Evolutionary conservation across 2,113 vertebrate genomes (phyloP).

Genomic region (Elephas maximus): DNA sequence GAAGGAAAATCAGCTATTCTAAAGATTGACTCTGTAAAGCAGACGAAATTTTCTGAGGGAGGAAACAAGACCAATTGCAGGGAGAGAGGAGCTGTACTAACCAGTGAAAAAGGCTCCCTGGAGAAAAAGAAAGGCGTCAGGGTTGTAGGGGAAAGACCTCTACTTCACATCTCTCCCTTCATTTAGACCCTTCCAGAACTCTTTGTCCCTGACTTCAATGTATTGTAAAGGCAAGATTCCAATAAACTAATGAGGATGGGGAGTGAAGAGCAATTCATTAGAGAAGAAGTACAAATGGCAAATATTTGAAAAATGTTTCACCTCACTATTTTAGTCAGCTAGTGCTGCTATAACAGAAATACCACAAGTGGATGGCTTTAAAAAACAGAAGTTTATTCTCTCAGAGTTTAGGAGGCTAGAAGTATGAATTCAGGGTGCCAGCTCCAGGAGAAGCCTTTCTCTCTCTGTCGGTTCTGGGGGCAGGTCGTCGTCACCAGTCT

Average conservation of each 20-base stretch:
- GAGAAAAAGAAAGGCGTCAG: neutral
- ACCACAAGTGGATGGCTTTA: too few species aligned
- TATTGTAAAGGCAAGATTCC: neutral
- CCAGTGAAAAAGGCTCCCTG: neutral
- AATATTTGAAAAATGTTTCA: neutral
- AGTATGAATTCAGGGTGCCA: too few species aligned
- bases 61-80: neutral
- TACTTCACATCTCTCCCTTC: neutral
- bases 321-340: neutral
- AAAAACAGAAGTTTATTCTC: too few species aligned
- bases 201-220: neutral
- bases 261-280: neutral
- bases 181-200: neutral
- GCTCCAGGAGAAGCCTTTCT: too few species aligned
- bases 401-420: too few species aligned
- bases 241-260: neutral
- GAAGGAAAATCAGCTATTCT: constrained; percentile 49
- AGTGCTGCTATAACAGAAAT: too few species aligned
- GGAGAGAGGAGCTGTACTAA: neutral
- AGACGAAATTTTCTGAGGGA: constrained; percentile 9
- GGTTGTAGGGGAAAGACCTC: neutral
- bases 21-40: neutral
- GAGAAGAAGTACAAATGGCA: neutral
- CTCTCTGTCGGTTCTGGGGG: too few species aligned
- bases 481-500: too few species aligned